Evolutionary conservation across 2,797 vertebrate genomes (phyloP).

Genomic region (Catharus ustulatus): DNA sequence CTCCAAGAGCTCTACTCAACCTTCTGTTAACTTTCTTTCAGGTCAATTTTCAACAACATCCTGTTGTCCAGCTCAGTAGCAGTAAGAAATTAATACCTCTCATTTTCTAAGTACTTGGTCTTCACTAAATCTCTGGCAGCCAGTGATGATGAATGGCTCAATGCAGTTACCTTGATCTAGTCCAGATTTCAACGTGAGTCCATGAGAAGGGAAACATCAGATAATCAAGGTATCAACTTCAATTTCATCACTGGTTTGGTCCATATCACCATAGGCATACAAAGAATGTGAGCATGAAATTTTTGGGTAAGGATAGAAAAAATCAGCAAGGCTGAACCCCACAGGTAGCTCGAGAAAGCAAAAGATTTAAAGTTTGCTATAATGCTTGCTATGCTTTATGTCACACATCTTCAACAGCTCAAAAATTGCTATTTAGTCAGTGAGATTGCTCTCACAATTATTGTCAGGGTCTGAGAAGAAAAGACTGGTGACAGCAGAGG

Average conservation of each 20-base stretch:
- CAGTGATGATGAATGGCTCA: neutral
- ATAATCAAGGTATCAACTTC: neutral
- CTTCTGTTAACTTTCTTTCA: neutral
- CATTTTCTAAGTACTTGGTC: neutral
- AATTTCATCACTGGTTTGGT: neutral
- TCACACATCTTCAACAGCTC: neutral
- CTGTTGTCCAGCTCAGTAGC: neutral
- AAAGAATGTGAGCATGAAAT: neutral
- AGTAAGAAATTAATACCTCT: neutral
- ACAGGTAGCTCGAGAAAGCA: neutral
- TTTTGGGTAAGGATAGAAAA: neutral
- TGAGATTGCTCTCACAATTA: neutral
- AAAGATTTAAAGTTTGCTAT: neutral
- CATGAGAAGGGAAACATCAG: neutral
- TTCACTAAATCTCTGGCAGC: neutral
- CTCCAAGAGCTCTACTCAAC: neutral
- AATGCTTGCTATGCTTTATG: neutral
- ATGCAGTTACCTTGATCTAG: neutral
- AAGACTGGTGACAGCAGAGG: neutral
- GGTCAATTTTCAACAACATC: neutral
- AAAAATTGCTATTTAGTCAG: neutral
- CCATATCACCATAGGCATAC: neutral
- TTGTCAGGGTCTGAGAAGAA: neutral
- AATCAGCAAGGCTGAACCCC: neutral
- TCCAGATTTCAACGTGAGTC: neutral